Evolutionary conservation across 1,140 invertebrate genomes (phyloP).

Genomic region (Pygmarrhopalites habei): DNA sequence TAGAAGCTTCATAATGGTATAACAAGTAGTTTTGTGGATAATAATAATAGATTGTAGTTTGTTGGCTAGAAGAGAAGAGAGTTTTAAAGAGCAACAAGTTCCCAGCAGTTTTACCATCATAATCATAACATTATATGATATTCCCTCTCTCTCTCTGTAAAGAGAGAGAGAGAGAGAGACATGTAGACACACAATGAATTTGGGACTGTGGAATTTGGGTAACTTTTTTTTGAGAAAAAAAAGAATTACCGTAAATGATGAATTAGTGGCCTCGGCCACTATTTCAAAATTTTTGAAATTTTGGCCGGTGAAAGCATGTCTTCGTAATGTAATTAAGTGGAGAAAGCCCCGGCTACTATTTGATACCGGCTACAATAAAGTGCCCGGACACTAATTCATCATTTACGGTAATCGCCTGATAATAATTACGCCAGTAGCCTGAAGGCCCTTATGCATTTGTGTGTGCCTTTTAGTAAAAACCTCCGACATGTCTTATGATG

Average conservation of each 20-base stretch:
- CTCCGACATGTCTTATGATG: background rate
- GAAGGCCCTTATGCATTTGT: background rate
- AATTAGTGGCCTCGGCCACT: too few relatives aligned
- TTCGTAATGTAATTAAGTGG: too few relatives aligned
- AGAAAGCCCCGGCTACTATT: too few relatives aligned
- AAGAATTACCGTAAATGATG: too few relatives aligned
- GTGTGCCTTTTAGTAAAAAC: too few relatives aligned
- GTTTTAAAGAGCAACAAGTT: background rate
- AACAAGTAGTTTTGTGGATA: background rate
- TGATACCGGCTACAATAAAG: too few relatives aligned
- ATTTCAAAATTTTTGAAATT: too few relatives aligned
- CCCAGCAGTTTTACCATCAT: background rate
- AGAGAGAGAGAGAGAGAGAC: background rate
- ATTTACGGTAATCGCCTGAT: slow-evolving; percentile 1
- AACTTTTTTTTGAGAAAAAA: background rate
- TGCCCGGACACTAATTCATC: too few relatives aligned
- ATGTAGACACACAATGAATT: background rate
- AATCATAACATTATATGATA: background rate
- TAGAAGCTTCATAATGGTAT: too few relatives aligned
- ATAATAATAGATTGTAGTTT: background rate
- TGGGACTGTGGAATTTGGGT: background rate
- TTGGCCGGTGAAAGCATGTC: too few relatives aligned
- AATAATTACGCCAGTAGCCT: background rate
- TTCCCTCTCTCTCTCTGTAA: background rate
- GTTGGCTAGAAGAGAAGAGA: background rate